Evolutionary conservation across 2,797 vertebrate genomes (phyloP), one percentile per base, ranked within the genome.

Genomic region (Centropyge bicolor): DNA sequence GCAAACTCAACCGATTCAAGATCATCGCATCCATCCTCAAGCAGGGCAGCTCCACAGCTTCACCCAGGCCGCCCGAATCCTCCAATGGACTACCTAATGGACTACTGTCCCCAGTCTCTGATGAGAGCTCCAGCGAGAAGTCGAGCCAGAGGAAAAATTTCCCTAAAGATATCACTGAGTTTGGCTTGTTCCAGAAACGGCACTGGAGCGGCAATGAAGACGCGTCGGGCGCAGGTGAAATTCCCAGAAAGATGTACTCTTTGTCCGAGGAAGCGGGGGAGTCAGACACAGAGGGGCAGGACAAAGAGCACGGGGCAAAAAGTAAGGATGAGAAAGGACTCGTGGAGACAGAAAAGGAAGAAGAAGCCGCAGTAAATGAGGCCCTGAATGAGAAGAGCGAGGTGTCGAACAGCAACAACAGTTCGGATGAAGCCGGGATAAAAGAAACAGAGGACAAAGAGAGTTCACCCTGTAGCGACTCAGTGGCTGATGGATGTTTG

Each of bases 221-320:
- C 13, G 1, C 74, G 1, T 55, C 64, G 1, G 66, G 41, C 0
- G 16, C 57, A 12, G 85, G 89, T 13, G 95, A 95, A 56, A 82
- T 88, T 75, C 78, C 94, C 40, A 95, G 94, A 76, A 95, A 93
- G 88, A 97, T 99, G 87, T 97, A 97, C 85, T 96, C 97, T 0
- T 94, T 99, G 87, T 97, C 97, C 31, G 97, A 98, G 88, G 97
- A 97, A 86, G 94, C 96, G 64, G 94, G 91, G 4, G 96, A 96
- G 69, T 94, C 80, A 35, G 95, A 96, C 66, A 69, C 77, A 24
- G 95, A 95, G 67, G 92, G 93, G 70, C 82, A 85, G 17, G 79
- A 45, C 11, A 52, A 76, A 78, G 87, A 93, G 31, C 46, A 14
- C 8, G 51, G 4, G 4, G 31, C 17, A 7, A 8, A 84, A 91